These are phyloP conservation scores for Sclerodermus sp. DNA, from an alignment of 2,888 invertebrate species.

Conservation along the genomic window DNA sequence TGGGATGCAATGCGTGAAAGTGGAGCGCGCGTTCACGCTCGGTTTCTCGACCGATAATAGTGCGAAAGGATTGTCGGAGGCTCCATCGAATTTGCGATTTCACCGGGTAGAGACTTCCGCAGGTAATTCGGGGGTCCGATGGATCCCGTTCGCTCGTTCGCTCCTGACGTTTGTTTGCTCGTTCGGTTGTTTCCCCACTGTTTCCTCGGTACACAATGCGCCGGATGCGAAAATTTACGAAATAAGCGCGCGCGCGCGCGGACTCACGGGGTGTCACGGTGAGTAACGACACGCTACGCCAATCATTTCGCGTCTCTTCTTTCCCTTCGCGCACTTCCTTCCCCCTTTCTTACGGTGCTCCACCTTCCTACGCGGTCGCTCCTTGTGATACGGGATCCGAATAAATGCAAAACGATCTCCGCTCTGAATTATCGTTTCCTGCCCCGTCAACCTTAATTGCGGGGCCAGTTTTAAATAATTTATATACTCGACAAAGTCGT, in stretches of 20 bases:
- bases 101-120: neutral
- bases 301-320: conserved; percentile 35
- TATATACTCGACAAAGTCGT: neutral
- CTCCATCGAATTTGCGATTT: neutral
- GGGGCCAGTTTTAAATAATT: neutral
- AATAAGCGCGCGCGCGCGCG: conserved; percentile 14
- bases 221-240: conserved; percentile 34
- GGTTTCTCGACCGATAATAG: too few relatives aligned
- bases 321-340: conserved; percentile 22
- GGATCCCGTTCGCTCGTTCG: too few relatives aligned
- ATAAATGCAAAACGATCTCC: neutral
- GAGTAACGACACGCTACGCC: conserved; percentile 32
- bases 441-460: neutral
- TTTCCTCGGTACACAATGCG: conserved; percentile 5
- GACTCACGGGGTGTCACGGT: conserved; percentile 39
- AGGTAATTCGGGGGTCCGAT: neutral
- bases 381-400: too few relatives aligned
- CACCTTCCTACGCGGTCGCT: too few relatives aligned
- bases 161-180: too few relatives aligned
- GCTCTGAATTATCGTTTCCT: conserved; percentile 1
- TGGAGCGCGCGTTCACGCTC: too few relatives aligned
- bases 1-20: too few relatives aligned
- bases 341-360: neutral
- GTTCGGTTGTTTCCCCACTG: neutral
- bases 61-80: too few relatives aligned